Percentiles rank a stretch among this genome's conserved stretches.
These are phyloP conservation scores for Rotaria magnacalcarata DNA, from an alignment of 2,888 invertebrate genomes.

Conservation along the genomic window DNA sequence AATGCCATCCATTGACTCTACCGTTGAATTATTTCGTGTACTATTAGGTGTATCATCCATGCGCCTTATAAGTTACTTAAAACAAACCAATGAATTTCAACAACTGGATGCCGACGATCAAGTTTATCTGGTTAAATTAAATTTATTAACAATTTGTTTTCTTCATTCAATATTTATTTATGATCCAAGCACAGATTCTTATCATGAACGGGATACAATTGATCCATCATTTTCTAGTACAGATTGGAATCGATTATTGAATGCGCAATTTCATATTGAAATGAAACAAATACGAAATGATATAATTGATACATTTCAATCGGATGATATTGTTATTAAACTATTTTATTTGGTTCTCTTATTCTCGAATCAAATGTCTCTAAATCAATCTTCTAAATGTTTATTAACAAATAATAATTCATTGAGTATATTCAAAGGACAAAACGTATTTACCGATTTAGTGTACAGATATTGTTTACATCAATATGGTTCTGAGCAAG, in stretches of 20 bases:
- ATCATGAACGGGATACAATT: not conserved
- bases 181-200: not conserved
- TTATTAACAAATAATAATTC: not conserved
- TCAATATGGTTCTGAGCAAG: not conserved
- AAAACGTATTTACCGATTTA: not conserved
- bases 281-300: slow-evolving; percentile 17
- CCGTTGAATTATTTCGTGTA: not conserved
- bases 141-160: not conserved
- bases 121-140: not conserved
- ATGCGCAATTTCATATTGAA: not conserved
- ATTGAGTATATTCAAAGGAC: not conserved
- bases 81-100: not conserved
- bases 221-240: not conserved
- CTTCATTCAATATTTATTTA: not conserved
- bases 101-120: not conserved
- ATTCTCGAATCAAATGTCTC: not conserved
- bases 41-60: not conserved
- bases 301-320: slow-evolving; percentile 4
- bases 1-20: not conserved
- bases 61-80: not conserved
- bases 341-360: not conserved
- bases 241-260: not conserved
- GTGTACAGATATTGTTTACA: not conserved
- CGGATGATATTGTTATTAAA: not conserved
- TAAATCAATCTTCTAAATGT: not conserved